Evolutionary conservation across 2,888 invertebrate genomes (phyloP), one percentile per base, ranked within the genome.

Genomic region (Andrena trimmerana): DNA sequence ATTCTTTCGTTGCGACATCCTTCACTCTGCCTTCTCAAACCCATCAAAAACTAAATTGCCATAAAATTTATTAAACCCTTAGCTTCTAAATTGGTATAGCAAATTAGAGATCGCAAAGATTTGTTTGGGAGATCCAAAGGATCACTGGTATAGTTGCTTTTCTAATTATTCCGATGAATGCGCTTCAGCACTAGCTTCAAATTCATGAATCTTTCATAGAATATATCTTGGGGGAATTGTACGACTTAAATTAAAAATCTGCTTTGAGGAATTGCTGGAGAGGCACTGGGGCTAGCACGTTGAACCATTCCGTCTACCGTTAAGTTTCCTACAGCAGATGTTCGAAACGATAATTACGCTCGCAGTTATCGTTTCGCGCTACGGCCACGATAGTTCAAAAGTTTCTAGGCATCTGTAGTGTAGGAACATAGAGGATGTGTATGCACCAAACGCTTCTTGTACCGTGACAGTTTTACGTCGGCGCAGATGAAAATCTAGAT

Each of bases 311-410:
- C 66, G 8, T 27, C 70, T 66, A 67, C 50, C 62, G 73, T 72
- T 67, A 71, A 78, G 27, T 60, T 50, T 72, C 72, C 62, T 50
- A 50, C 42, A 62, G n/a, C 78, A 80, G 66, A 67, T 80, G 81
- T 57, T 68, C 31, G 57, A 78, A 57, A 81, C 67, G 72, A 68
- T 78, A 68, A 72, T 81, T 72, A 57, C 36, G n/a, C 48, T 36
- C 13, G 57, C 42, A 67, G 36, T 81, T 78, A 63, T 77, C 80
- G 70, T 77, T 66, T 20, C 42, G 33, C 42, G 31, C 31, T 29
- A 48, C 31, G 57, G 60, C 50, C 57, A 16, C 76, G 62, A 57
- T 57, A 59, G 36, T 65, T 59, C 6, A 5, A 50, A 69, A 31
- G 54, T 50, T 76, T 59, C 50, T 69, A 65, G 59, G 36, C 79